Base-by-base conservation (phyloP, 2,113 vertebrate species). In the Calyptommatus sinebrachiatus region DNA sequence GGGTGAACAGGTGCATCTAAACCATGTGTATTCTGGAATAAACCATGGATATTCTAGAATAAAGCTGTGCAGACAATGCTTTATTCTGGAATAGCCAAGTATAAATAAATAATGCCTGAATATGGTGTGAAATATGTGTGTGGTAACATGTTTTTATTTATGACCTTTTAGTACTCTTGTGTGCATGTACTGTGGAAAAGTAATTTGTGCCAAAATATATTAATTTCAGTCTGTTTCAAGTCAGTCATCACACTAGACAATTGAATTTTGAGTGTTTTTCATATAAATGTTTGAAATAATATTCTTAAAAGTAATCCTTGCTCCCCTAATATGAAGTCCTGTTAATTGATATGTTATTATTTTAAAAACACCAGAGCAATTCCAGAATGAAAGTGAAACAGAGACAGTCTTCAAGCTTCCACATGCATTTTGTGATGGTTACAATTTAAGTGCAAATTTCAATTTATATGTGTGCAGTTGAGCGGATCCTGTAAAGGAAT, bases 341-440 rank as follows among this genome's bases (percentile, higher is more conserved):
- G 28, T 24, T 70, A 16, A 45, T 45, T 78, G 53, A 31, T 45
- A 12, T 60, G 21, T 31, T n/a, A 10, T 22, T 68, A 61, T 24
- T 45, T n/a, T 24, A 16, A 50, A 50, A 67, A 48, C 24, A 66
- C n/a, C 16, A 8, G 8, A 61, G 10, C 28, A 45, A 16, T 78
- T 71, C 31, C 53, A 28, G 26, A 4, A 66, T 66, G 74, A 76
- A 65, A 22, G n/a, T 48, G 14, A 60, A 6, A 35, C 20, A 8
- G 41, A 11, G 20, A 11, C 21, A 26, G 31, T 9, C 3, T 77
- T 29, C 46, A 71, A 61, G 81, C 22, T 6, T 1, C 1, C 8
- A 4, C 1, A 1, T 28, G n/a, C 77, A 53, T n/a, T 50, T 20
- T 41, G 0, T 0, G 29, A 18, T 1, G 8, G 31, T 65, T 1